Conservation (phyloP, 2,888 invertebrate species). For the Hydropsyche betteni region DNA sequence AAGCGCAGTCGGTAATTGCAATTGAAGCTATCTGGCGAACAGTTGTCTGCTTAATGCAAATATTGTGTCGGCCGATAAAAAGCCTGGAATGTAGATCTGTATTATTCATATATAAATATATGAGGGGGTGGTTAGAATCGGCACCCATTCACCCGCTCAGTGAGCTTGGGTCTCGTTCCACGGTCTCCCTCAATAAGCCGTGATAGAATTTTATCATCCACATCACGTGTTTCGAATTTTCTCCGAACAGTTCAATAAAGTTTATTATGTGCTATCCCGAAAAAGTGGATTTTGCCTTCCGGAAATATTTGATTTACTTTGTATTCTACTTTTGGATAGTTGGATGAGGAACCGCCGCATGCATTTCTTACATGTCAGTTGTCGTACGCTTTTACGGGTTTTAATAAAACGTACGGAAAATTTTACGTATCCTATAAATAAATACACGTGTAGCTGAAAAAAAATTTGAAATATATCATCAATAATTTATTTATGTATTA, state of each 20-base stretch:
- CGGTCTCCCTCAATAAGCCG: constrained; percentile 32
- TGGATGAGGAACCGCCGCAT: constrained; percentile 12
- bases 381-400: too few species aligned
- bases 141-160: not conserved
- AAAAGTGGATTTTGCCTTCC: constrained; percentile 47
- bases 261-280: constrained; percentile 49
- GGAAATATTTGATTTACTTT: constrained; percentile 50
- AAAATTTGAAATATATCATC: too few species aligned
- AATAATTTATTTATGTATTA: too few species aligned
- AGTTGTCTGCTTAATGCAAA: constrained; percentile 54
- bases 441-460: too few species aligned
- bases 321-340: constrained; percentile 43
- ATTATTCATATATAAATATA: not conserved
- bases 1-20: constrained; percentile 43
- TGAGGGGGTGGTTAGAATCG: not conserved
- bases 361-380: not conserved
- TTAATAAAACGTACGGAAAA: too few species aligned
- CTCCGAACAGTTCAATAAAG: constrained; percentile 50
- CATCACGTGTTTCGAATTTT: constrained; percentile 51
- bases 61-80: constrained; percentile 46
- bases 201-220: constrained; percentile 50
- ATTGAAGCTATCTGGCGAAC: constrained; percentile 49
- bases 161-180: constrained; percentile 7
- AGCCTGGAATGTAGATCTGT: not conserved
- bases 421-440: too few species aligned